Evolutionary conservation across 1,140 invertebrate genomes (phyloP), one percentile per base, ranked within the genome.

Genomic region (Neodiprion pinetum): DNA sequence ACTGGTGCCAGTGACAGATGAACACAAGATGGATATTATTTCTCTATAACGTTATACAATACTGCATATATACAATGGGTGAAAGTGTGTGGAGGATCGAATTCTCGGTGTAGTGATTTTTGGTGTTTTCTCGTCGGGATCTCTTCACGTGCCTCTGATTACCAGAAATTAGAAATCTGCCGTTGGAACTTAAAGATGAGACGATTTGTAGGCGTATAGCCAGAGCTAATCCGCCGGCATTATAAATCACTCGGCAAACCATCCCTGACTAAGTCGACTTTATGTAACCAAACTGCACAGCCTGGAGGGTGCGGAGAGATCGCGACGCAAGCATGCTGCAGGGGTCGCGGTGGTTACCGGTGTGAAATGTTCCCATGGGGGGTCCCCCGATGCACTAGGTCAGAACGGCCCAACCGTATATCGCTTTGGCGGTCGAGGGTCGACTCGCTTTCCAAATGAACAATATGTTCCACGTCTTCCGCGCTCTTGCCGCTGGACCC

Each of bases 311-410:
- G 28, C 28, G 28, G 28, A 40, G 75, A 78, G n/a, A 17, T 73
- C 61, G 69, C 48, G 53, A 21, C 21, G 47, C 61, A 17, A 70
- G 61, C 66, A 47, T 10, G 61, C 23, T 72, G n/a, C n/a, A 77
- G 80, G 84, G 81, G 79, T 83, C 75, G 81, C 81, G 82, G 85
- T 84, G 87, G 87, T 88, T 88, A 88, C 87, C 86, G 87, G 87
- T 87, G 87, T 88, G 86, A 88, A 88, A 88, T 88, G 81, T 88
- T 88, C 87, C 86, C 87, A 88, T 88, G 86, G 86, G 87, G 87
- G 87, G 86, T 84, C 83, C 75, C 53, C 11, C 53, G 53, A 17
- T 17, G 53, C 53, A 61, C 53, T 61, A 61, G 53, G 5, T 17
- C 53, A 61, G 53, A 17, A 61, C 53, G 53, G 28, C 28, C 28